Percentiles rank a stretch among this genome's conserved stretches.
These are phyloP conservation scores for Drosophila longiperda DNA, from an alignment of 2,888 invertebrate species.

Conservation along the genomic window DNA sequence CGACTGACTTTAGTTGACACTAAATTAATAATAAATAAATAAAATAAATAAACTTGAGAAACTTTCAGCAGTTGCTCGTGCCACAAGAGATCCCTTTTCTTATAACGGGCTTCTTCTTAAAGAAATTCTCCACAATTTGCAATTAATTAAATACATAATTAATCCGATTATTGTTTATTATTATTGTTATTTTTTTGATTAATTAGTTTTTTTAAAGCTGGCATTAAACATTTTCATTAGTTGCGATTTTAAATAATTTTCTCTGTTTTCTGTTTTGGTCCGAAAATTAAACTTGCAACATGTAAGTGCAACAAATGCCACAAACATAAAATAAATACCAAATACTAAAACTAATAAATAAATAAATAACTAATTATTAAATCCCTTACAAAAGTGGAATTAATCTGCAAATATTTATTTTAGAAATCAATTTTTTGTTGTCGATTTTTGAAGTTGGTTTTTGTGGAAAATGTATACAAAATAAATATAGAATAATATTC, in stretches of 20 bases:
- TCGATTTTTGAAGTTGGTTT: background rate
- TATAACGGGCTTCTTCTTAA: background rate
- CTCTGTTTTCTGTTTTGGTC: slow-evolving; percentile 11
- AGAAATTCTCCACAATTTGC: background rate
- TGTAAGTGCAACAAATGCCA: slow-evolving; percentile 37
- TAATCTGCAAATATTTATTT: background rate
- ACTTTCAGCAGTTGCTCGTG: slow-evolving; percentile 1
- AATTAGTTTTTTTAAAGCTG: too few relatives aligned
- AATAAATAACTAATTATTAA: background rate
- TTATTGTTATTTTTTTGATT: background rate
- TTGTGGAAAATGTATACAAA: background rate
- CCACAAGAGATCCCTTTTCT: background rate
- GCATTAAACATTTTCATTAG: background rate
- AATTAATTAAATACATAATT: background rate
- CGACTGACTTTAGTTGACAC: too few relatives aligned
- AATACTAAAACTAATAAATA: background rate
- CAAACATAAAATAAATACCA: slow-evolving; percentile 24
- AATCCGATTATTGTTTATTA: background rate
- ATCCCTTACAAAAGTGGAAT: background rate
- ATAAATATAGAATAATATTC: background rate
- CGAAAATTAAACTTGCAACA: background rate
- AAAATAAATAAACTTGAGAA: too few relatives aligned
- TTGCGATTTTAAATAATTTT: slow-evolving; percentile 29
- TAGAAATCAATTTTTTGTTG: background rate
- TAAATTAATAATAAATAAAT: too few relatives aligned